Base-by-base conservation (phyloP, 2,113 vertebrate genomes). In the Fulica atra region DNA sequence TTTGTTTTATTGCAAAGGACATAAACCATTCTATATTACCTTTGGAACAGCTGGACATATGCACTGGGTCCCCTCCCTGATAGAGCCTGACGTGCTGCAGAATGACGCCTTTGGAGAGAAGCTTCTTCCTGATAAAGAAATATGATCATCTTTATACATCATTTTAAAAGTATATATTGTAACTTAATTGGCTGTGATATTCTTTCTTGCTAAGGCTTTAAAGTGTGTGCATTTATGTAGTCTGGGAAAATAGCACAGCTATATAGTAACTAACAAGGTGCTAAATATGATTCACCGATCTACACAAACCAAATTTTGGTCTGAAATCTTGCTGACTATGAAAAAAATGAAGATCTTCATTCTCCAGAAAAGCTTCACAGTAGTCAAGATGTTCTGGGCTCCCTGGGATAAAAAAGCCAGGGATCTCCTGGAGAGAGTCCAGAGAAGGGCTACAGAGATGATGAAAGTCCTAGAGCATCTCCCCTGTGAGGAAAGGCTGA, bases 61-160 rank as follows among this genome's bases (percentile, higher is more conserved):
- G 97, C 94, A 59, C 95, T 95, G 7, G 98, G 97, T 36, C 94
- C 97, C 97, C 93, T 98, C 88, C 98, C 98, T 53, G 93, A 89
- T 38, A 99, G 89, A 29, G 98, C 98, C 91, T 97, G 98, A 26
- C 96, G 97, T 23, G 98, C 97, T 86, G 98, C 89, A 69, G 97
- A 94, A 74, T 95, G 96, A 3, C 98, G 98, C 76, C 98, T 98
- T 57, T 92, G 95, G 64, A 99, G 53, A 76, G 99, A 99, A 13
- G 97, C 97, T 46, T 98, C 95, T 97, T 99, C 99, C 99, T 99
- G 94, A 56, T 46, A 36, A 86, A 85, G 78, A 96, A 88, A 93
- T 6, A 91, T 0, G 3, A 87, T 2, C 24, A 56, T 16, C 16
- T 94, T 92, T 74, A 90, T 35, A 40, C 8, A 73, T 3, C 38